Conservation (phyloP, 2,113 vertebrate genomes). For the Elephantulus edwardii region DNA sequence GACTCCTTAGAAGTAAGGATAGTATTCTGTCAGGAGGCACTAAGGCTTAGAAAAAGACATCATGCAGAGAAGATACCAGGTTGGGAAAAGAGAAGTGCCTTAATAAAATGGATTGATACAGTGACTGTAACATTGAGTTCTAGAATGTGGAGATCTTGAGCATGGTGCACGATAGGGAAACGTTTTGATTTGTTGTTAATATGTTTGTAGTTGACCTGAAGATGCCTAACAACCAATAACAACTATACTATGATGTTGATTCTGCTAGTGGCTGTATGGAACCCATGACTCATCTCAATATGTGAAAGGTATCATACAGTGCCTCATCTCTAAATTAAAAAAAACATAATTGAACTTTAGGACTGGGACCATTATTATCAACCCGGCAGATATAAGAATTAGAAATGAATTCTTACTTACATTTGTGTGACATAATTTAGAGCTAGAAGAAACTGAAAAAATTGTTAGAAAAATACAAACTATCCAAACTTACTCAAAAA, state of each 20-base stretch:
- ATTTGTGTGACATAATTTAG: neutral
- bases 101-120: no score
- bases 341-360: neutral
- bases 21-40: no score
- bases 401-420: neutral
- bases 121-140: no score
- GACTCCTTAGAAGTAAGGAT: no score
- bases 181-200: no score
- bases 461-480: conserved; percentile 1
- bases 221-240: no score
- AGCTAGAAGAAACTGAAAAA: neutral
- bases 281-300: neutral
- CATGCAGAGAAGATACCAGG: no score
- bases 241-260: neutral
- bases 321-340: conserved; percentile 15
- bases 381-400: neutral
- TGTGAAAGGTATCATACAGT: neutral
- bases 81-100: no score
- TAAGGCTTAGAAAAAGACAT: no score
- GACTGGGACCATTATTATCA: neutral
- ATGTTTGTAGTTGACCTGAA: no score
- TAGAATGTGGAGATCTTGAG: no score
- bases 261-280: neutral
- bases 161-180: no score
- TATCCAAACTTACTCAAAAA: neutral